Base-by-base conservation (phyloP, 2,797 vertebrate genomes). In the Pseudomugil tenellus region DNA sequence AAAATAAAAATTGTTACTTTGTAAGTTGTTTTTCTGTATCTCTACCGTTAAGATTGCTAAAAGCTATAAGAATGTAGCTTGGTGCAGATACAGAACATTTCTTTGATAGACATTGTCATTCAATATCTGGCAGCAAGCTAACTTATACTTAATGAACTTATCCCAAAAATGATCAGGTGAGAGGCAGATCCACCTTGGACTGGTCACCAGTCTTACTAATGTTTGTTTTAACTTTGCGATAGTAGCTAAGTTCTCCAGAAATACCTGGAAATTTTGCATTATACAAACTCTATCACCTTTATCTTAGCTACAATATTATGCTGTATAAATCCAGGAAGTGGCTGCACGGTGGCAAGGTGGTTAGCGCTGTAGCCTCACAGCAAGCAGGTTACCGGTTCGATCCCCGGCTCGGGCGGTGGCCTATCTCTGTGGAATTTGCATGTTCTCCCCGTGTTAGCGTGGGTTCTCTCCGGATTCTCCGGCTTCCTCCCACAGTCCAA, bases 201-300 rank as follows among this genome's bases (percentile, higher is more conserved):
- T 29, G 29, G 29, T 6, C 29, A 29, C 29, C 29, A 29, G 29
- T 29, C 29, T 29, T 6, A 29, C 29, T 3, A 6, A 6, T 39
- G 25, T n/a, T 68, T 39, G 61, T n/a, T 32, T 63, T 73, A 35
- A 64, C 69, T 58, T 63, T 21, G 35, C 49, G 55, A 74, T 72
- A 57, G 74, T 1, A 12, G 21, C 48, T 23, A 29, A 48, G 54
- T 51, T 23, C 32, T 14, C 63, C 43, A 51, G 41, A 9, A 23
- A 19, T 17, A 21, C 13, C 49, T 43, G n/a, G 49, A 61, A 73
- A 67, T 23, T 13, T 21, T 69, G 52, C 2, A 1, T 19, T 16
- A 39, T 35, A 31, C 41, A 8, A 43, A 60, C 35, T 6, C 51
- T 60, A 29, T 3, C 32, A 9, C 14, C 3, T 54, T 7, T 21